Conservation (phyloP, 1,140 invertebrate genomes). For the Bombus sylvicola region DNA sequence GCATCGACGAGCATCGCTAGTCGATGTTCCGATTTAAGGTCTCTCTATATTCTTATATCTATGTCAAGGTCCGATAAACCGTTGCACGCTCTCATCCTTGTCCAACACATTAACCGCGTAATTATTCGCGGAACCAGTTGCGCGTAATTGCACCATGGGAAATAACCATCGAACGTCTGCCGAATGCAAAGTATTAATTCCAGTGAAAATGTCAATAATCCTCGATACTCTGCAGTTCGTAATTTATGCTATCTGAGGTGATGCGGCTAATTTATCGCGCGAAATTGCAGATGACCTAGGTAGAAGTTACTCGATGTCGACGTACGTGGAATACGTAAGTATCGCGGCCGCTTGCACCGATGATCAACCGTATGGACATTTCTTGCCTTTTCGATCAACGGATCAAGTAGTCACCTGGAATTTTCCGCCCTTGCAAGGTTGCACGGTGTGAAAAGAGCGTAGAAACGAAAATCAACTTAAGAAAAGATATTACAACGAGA, state of each 20-base stretch:
- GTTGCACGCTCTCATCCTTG: not conserved
- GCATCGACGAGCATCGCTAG: no score
- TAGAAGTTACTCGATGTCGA: not conserved
- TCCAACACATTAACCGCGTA: not conserved
- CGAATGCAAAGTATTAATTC: conserved; percentile 42
- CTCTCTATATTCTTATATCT: not conserved
- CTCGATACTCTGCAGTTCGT: not conserved
- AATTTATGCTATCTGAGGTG: not conserved
- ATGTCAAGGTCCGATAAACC: conserved; percentile 16
- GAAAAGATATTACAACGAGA: not conserved
- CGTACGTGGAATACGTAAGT: not conserved
- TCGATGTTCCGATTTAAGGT: not conserved
- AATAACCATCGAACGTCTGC: not conserved
- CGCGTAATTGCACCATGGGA: conserved; percentile 13
- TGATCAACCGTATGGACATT: not conserved
- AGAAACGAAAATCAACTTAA: not conserved
- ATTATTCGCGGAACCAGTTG: conserved; percentile 23
- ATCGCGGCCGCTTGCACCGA: not conserved
- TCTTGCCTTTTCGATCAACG: not conserved
- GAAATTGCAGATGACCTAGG: conserved; percentile 30
- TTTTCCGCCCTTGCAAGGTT: not conserved
- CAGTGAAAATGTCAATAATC: conserved; percentile 7
- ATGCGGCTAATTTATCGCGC: conserved; percentile 29
- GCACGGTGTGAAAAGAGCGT: not conserved
- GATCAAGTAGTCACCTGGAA: accelerated